Conservation (phyloP, 2,888 invertebrate species). For the Gymnocheta viridis region DNA sequence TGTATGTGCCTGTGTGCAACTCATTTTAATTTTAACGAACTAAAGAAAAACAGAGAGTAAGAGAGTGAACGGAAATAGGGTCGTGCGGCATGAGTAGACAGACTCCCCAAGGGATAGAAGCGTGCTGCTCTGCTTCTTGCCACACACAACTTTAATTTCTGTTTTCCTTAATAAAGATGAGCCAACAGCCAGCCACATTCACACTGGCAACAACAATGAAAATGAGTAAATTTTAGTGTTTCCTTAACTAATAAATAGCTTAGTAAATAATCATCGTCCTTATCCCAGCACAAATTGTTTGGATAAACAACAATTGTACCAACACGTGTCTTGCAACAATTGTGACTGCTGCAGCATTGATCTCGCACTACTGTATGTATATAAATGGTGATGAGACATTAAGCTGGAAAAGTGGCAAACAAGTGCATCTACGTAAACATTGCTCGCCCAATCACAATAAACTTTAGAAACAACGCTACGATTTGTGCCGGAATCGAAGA, state of each 20-base stretch:
- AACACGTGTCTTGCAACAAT: conserved; percentile 76
- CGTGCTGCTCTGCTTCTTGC: conserved; percentile 44
- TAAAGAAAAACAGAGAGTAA: not conserved
- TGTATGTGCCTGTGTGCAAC: conserved; percentile 32
- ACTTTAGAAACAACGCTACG: not conserved
- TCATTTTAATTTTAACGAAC: conserved; percentile 42
- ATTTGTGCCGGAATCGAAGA: conserved; percentile 30
- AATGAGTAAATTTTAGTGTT: conserved; percentile 63
- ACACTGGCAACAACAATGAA: conserved; percentile 24
- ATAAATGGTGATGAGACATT: conserved; percentile 62
- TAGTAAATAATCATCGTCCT: conserved; percentile 34
- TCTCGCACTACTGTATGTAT: conserved; percentile 66
- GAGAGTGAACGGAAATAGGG: conserved; percentile 47
- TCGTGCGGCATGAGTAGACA: conserved; percentile 38
- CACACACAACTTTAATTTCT: conserved; percentile 68
- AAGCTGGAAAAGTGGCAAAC: conserved; percentile 34
- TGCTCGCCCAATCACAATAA: conserved; percentile 38
- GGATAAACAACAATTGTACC: conserved; percentile 80
- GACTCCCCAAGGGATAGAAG: conserved; percentile 53
- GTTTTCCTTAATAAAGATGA: conserved; percentile 65
- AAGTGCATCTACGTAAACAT: conserved; percentile 66
- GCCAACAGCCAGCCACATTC: not conserved
- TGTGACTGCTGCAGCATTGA: conserved; percentile 21
- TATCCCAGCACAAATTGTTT: conserved; percentile 78
- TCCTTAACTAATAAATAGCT: conserved; percentile 73